Evolutionary conservation across 2,113 vertebrate genomes (phyloP).

Genomic region (Syngnathoides biaculeatus): DNA sequence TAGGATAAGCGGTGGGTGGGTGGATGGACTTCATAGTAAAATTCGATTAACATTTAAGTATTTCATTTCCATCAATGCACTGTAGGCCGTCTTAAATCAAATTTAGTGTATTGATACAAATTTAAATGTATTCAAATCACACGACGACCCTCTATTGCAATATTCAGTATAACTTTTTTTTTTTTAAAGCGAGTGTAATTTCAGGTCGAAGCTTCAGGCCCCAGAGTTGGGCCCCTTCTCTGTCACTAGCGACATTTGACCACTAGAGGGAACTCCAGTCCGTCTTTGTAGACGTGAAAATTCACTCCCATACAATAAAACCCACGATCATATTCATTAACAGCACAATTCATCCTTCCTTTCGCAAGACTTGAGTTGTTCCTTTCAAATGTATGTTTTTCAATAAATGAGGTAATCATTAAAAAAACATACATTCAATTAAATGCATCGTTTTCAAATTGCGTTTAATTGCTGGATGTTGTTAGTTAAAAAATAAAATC

Average conservation of each 20-base stretch:
- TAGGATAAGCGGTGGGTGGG: no score
- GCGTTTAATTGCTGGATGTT: background rate
- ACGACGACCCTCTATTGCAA: background rate
- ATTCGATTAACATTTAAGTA: background rate
- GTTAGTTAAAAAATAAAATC: background rate
- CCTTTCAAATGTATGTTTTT: background rate
- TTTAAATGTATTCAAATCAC: background rate
- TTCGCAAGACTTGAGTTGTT: no score
- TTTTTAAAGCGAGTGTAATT: no score
- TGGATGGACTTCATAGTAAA: no score
- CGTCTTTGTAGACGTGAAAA: constrained; percentile 21
- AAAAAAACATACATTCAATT: background rate
- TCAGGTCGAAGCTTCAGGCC: constrained; percentile 10
- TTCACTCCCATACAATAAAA: background rate
- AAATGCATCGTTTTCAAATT: background rate
- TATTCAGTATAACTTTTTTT: background rate
- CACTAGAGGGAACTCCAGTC: constrained; percentile 62
- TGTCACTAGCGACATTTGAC: background rate
- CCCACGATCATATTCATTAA: background rate
- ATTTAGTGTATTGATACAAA: background rate
- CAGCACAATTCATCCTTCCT: background rate
- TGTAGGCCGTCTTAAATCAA: background rate
- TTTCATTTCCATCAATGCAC: background rate
- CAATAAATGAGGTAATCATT: background rate
- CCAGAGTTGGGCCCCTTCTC: background rate